Evolutionary conservation across 2,113 vertebrate species (phyloP).

Genomic region (Paramormyrops kingsleyae): DNA sequence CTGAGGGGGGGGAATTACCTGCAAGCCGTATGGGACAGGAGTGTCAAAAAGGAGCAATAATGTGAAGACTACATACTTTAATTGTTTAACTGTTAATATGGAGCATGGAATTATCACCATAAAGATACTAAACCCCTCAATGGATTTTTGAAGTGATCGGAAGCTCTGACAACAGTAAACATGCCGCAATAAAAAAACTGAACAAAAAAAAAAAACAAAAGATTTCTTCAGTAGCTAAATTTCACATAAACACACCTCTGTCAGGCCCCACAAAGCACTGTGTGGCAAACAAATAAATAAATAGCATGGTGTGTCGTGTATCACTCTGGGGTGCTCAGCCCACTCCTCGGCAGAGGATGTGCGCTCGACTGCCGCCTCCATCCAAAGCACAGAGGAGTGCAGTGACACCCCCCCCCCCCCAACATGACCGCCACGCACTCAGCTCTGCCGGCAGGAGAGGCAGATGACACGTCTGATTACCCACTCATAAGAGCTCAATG

Average conservation of each 20-base stretch:
- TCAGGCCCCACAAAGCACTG: background rate
- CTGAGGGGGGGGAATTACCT: background rate
- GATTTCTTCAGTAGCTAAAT: background rate
- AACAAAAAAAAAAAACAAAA: background rate
- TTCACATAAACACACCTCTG: background rate
- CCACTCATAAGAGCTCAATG: background rate
- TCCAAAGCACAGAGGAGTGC: background rate
- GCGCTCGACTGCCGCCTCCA: background rate
- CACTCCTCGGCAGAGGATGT: background rate
- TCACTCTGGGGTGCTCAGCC: background rate
- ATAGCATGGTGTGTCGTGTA: background rate
- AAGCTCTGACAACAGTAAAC: background rate
- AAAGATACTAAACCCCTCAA: no score
- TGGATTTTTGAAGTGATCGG: no score
- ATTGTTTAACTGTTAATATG: no score
- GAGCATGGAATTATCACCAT: no score
- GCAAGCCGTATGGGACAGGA: background rate
- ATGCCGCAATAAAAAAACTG: background rate
- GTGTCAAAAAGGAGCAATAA: background rate
- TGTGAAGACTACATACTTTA: background rate
- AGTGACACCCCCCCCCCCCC: background rate
- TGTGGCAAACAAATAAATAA: background rate
- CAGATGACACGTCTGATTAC: constrained; percentile 2
- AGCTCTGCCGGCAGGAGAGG: background rate
- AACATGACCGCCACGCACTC: background rate